Evolutionary conservation across 1,140 invertebrate species (phyloP).

Genomic region (Oreohelix idahoensis): DNA sequence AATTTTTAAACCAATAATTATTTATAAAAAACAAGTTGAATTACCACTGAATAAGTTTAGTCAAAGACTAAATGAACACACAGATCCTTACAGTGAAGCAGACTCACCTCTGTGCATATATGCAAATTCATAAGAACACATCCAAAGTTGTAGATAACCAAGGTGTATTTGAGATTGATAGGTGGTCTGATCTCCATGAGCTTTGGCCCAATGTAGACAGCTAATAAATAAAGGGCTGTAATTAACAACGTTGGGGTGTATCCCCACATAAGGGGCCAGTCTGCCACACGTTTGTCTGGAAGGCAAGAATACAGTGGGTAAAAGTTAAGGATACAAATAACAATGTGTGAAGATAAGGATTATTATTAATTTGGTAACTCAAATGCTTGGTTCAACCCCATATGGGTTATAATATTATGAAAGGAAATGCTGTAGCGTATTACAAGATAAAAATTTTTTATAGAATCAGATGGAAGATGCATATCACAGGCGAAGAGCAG

Average conservation of each 20-base stretch:
- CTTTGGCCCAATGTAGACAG: slow-evolving; percentile 84
- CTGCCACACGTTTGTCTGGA: slow-evolving; percentile 80
- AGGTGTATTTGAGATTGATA: slow-evolving; percentile 82
- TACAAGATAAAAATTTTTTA: too few relatives aligned
- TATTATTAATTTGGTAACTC: too few relatives aligned
- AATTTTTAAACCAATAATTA: too few relatives aligned
- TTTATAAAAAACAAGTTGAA: too few relatives aligned
- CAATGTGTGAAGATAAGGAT: too few relatives aligned
- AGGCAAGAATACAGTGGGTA: slow-evolving; percentile 7
- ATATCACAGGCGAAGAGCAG: too few relatives aligned
- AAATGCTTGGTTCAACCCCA: too few relatives aligned
- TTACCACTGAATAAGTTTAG: too few relatives aligned
- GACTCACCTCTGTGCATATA: slow-evolving; percentile 82
- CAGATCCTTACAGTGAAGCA: not conserved
- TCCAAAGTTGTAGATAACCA: slow-evolving; percentile 89
- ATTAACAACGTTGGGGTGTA: slow-evolving; percentile 89
- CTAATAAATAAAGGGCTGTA: slow-evolving; percentile 86
- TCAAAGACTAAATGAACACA: slow-evolving; percentile 15
- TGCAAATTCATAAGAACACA: slow-evolving; percentile 89
- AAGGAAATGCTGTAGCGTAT: too few relatives aligned
- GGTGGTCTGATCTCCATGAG: slow-evolving; percentile 87
- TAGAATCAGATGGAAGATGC: too few relatives aligned
- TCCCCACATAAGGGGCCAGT: slow-evolving; percentile 91
- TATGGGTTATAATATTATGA: too few relatives aligned
- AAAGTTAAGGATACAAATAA: too few relatives aligned